A percentile compares a stretch with the other conserved stretches of the same genome.
Conservation (phyloP, 2,113 vertebrate genomes). For the Nyctibius bracteatus region DNA sequence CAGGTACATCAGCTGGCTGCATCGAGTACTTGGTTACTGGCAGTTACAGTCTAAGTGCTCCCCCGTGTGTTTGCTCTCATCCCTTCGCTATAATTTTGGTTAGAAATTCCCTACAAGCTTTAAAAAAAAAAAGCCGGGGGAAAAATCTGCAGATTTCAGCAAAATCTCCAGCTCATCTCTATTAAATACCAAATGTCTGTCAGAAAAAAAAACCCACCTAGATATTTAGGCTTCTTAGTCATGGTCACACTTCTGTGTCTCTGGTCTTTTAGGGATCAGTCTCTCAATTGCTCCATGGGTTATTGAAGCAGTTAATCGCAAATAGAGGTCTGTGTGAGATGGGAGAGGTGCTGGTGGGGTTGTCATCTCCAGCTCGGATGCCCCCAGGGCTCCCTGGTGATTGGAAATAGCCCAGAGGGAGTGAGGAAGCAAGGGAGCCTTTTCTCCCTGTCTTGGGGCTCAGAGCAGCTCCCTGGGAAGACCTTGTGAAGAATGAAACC, state of each 20-base stretch:
- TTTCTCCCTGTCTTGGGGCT: background rate
- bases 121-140: background rate
- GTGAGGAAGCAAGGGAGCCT: background rate
- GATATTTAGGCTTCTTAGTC: background rate
- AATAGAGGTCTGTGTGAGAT: background rate
- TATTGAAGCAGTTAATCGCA: background rate
- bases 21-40: fast-evolving
- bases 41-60: slow-evolving; percentile 24
- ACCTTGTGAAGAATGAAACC: background rate
- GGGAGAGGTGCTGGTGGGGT: background rate
- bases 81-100: background rate
- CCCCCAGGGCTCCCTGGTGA: background rate
- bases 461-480: background rate
- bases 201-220: background rate
- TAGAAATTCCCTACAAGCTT: background rate
- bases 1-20: background rate
- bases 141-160: background rate
- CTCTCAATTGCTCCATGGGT: background rate
- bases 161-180: background rate
- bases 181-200: background rate
- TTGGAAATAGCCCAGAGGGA: background rate
- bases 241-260: background rate
- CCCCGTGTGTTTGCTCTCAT: slow-evolving; percentile 41
- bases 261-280: background rate
- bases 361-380: background rate